Base-by-base conservation (phyloP, 2,113 vertebrate species). In the Thalassarche chlororhynchos region DNA sequence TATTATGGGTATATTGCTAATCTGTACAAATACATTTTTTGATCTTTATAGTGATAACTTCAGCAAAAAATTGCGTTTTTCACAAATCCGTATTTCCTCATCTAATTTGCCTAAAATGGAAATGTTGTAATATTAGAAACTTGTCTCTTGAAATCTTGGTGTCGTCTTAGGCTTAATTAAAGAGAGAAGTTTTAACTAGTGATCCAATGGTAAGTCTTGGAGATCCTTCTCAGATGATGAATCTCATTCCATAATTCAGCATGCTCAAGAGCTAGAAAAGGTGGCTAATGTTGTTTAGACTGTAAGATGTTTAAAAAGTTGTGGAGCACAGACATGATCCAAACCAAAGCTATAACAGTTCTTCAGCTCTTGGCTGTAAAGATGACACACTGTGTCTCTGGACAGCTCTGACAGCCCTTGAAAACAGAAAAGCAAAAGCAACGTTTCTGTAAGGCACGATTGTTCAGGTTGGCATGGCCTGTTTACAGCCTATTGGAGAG, bases 381-480 rank as follows among this genome's bases (percentile, higher is more conserved):
- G 46, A 12, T 54, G 52, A 14, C 3, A 0, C 23, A 3, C 36
- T 32, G 1, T 46, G 46, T 76, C 61, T 46, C 12, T 34, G 42
- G 46, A 23, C 75, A 62, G 46, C 28, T 79, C 38, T 78, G 21
- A 52, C 4, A 25, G 58, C 19, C 24, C 28, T 46, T 61, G 46
- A 46, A 54, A 69, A 14, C 62, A 68, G 78, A 82, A 76, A 52
- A 34, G 19, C 18, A 6, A 55, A 72, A n/a, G 46, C n/a, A 55
- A 31, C 0, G 1, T 54, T 69, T 75, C 18, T 60, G 28, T 54
- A 34, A 76, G 23, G 38, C 12, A 25, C 0, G 2, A 34, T 62
- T 31, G 24, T 40, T 40, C 54, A 9, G 14, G 31, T 28, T 71
- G 42, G 16, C 23, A 7, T 28, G 72, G 14, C 25, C 40, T 21